Evolutionary conservation across 1,140 invertebrate genomes (phyloP), one percentile per base, ranked within the genome.

Genomic region (Akabosia matsudoensis): DNA sequence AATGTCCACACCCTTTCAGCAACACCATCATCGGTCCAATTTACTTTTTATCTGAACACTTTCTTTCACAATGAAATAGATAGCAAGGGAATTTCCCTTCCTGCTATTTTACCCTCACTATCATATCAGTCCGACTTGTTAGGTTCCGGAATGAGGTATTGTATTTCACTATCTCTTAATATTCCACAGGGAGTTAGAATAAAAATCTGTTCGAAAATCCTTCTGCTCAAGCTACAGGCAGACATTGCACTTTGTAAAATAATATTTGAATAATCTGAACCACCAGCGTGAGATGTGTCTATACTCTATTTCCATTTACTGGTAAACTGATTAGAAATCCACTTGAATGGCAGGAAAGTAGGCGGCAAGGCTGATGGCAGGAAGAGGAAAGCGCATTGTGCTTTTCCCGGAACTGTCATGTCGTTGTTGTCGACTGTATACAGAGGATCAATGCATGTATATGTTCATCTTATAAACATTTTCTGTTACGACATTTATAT

Each of bases 1-100:
- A 67, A 67, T 67, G 31, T 31, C 61, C 61, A 31, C 61, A 67
- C 61, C 61, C 61, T 67, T 67, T 67, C n/a, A 67, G 7, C 28
- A 28, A 3, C 7, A 30, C 28, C 61, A 67, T 67, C 61, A 67
- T 67, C 61, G 61, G 28, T 67, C 61, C 61, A 67, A 67, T 67
- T 67, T 67, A 67, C 61, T 67, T 67, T 67, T 67, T 67, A 67
- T 67, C 61, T 67, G 7, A 10, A 16, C 54, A 16, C 54, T n/a
- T 22, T 61, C 24, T 61, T 61, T 61, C 54, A 4, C 37, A 45
- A 45, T 18, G 18, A 45, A 45, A 45, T 10, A 18, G 37, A 45
- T 18, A 45, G 37, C 37, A 18, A 45, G 37, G 18, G 37, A 45
- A 45, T 45, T 45, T 45, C 37, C 37, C 37, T 45, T 45, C n/a